phyloP scores from a whole-genome alignment of 2,888 invertebrate genomes.

The Dermolepida albohirtum region DNA sequence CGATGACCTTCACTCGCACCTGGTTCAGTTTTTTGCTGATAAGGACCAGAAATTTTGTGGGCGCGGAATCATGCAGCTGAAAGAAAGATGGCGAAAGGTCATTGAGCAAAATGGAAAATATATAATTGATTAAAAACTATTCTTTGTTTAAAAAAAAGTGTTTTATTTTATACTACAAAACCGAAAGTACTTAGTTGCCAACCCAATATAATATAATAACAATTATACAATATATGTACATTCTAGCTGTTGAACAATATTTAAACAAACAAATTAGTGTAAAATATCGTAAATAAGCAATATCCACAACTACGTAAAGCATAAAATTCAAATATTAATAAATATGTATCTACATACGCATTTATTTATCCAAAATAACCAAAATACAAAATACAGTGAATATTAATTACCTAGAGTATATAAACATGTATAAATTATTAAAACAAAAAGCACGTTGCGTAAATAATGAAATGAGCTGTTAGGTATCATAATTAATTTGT shows the following conservation, averaged over 20 bases:
- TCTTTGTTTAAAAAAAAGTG: no score
- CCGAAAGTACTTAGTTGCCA: no score
- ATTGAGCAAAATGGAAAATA: no score
- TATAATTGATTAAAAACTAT: no score
- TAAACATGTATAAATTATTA: neutral
- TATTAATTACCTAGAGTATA: slow-evolving; percentile 1
- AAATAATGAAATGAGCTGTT: slow-evolving; percentile 14
- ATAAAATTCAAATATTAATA: slow-evolving; percentile 3
- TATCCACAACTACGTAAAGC: neutral
- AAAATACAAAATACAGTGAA: slow-evolving; percentile 6
- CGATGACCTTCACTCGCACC: no score
- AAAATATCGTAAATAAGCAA: neutral
- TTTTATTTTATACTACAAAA: no score
- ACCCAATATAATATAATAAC: no score
- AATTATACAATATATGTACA: no score
- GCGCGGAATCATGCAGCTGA: no score
- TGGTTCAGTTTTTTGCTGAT: no score
- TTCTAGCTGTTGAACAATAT: neutral
- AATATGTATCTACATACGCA: neutral
- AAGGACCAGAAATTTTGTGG: no score
- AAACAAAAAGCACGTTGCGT: neutral
- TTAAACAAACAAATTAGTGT: neutral
- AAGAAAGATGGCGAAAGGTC: no score
- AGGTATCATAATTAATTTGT: slow-evolving; percentile 14
- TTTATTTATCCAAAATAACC: neutral